These are phyloP conservation scores for Neotoma lepida DNA, from an alignment of 2,113 vertebrate species.

Conservation along the genomic window DNA sequence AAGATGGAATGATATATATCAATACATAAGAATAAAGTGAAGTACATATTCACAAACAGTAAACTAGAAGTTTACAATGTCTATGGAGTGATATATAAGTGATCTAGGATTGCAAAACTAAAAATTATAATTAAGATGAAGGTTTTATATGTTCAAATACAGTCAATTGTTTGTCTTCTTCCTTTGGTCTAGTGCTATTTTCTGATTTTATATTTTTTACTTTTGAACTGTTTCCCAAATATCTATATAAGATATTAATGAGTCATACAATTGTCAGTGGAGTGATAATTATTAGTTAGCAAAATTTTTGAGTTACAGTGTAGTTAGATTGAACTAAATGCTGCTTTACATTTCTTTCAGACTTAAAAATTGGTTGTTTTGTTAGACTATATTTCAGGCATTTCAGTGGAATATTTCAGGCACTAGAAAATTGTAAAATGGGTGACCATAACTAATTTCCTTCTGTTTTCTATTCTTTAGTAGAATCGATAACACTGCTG, in stretches of 20 bases:
- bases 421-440: neutral
- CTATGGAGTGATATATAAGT: neutral
- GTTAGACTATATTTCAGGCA: neutral
- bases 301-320: neutral
- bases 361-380: neutral
- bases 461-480: neutral
- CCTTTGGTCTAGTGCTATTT: neutral
- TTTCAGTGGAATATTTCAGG: neutral
- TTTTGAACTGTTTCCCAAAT: neutral
- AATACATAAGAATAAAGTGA: neutral
- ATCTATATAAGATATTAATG: neutral
- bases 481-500: neutral
- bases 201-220: neutral
- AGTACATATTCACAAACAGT: neutral
- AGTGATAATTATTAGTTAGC: neutral
- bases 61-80: neutral
- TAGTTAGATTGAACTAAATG: neutral
- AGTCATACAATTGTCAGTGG: neutral
- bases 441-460: neutral
- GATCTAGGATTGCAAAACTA: neutral
- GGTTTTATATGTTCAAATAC: neutral
- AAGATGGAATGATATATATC: neutral
- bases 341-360: neutral
- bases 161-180: neutral
- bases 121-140: neutral